phyloP scores from a whole-genome alignment of 2,888 invertebrate genomes.

The Pristionchus fissidentatus region DNA sequence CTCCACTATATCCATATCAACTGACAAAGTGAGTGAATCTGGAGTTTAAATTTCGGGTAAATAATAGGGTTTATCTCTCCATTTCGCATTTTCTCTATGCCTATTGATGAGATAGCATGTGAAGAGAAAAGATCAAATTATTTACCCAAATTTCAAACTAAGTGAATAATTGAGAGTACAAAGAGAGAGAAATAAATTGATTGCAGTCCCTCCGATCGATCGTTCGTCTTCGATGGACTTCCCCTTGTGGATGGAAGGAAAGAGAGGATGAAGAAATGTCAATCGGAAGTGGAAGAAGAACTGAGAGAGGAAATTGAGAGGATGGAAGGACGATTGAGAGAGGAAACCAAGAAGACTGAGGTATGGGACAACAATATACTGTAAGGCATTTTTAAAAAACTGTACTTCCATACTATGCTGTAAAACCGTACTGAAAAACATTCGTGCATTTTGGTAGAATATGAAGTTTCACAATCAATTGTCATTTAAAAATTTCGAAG shows the following conservation, averaged over 20 bases:
- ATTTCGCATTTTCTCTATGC: too few relatives aligned
- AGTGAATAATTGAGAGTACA: neutral
- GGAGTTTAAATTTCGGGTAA: too few relatives aligned
- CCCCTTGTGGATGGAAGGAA: slow-evolving; percentile 37
- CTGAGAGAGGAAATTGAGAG: neutral
- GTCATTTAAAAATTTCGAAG: too few relatives aligned
- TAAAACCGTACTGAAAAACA: too few relatives aligned
- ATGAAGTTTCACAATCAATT: too few relatives aligned
- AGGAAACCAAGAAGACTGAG: slow-evolving; percentile 29
- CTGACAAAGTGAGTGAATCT: neutral
- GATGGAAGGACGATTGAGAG: slow-evolving; percentile 15
- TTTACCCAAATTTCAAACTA: too few relatives aligned
- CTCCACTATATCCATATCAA: slow-evolving; percentile 25
- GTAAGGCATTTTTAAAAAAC: neutral
- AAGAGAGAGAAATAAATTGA: neutral
- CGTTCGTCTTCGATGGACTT: neutral
- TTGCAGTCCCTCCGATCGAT: neutral
- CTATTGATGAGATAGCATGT: too few relatives aligned
- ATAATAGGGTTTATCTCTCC: too few relatives aligned
- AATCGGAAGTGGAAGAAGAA: slow-evolving; percentile 24
- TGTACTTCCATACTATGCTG: too few relatives aligned
- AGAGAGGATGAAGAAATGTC: slow-evolving; percentile 3
- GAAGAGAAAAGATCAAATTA: too few relatives aligned
- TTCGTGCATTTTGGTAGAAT: too few relatives aligned
- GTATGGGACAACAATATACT: neutral